Evolutionary conservation across 2,113 vertebrate genomes (phyloP).

Genomic region (Chamaetylas fuelleborni): DNA sequence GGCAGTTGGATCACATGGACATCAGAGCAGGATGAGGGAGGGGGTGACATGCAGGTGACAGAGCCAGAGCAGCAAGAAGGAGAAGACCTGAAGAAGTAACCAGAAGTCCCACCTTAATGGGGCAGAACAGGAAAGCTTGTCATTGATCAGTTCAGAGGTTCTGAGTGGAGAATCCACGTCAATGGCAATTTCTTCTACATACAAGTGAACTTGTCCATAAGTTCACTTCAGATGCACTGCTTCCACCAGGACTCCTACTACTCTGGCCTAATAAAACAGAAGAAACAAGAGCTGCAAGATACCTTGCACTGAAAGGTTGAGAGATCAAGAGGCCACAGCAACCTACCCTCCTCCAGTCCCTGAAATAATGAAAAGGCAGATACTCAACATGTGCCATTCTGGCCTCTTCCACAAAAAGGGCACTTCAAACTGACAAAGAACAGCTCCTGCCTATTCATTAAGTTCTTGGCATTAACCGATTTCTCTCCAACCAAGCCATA

Average conservation of each 20-base stretch:
- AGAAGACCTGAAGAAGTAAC: neutral
- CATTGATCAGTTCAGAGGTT: neutral
- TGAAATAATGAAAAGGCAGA: neutral
- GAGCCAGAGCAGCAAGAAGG: neutral
- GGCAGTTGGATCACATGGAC: neutral
- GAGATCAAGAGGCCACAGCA: neutral
- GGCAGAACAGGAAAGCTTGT: neutral
- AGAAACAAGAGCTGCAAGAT: neutral
- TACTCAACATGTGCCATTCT: neutral
- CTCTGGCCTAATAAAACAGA: neutral
- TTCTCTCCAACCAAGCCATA: constrained; percentile 55
- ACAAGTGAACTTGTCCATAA: neutral
- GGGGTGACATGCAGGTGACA: neutral
- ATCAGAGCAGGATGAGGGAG: neutral
- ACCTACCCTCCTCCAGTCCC: neutral
- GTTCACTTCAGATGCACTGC: neutral
- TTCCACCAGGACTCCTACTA: neutral
- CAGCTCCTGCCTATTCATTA: constrained; percentile 32
- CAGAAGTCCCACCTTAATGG: neutral
- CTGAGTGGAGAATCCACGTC: neutral
- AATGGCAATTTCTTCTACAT: neutral
- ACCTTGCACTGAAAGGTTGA: neutral
- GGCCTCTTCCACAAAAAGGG: neutral
- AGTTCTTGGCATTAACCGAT: constrained; percentile 44
- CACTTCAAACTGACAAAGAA: neutral